Conservation (phyloP, 2,888 invertebrate species). For the Drosophila longiperda region DNA sequence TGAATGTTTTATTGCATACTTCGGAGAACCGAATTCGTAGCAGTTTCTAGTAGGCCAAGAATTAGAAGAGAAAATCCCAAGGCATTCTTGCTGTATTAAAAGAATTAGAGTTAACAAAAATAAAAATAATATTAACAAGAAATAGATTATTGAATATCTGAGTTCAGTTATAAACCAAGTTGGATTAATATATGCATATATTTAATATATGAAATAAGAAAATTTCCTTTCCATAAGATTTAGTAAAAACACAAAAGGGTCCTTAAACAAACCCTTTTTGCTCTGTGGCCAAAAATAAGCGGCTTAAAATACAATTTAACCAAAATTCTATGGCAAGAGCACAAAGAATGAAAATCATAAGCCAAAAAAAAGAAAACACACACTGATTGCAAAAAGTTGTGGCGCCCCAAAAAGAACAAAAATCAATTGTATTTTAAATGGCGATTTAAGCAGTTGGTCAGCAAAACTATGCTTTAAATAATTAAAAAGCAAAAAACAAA, state of each 20-base stretch:
- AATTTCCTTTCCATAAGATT: neutral
- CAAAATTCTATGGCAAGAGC: slow-evolving; percentile 17
- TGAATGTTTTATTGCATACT: too few relatives aligned
- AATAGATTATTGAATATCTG: neutral
- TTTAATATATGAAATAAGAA: neutral
- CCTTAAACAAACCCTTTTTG: slow-evolving; percentile 15
- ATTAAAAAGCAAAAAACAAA: slow-evolving; percentile 59
- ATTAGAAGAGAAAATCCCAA: neutral
- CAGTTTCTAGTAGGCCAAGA: neutral
- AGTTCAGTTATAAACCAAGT: neutral
- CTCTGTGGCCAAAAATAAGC: slow-evolving; percentile 25
- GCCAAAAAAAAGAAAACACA: slow-evolving; percentile 17
- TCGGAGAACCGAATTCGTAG: neutral
- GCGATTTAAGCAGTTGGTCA: slow-evolving; percentile 30
- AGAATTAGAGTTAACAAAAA: neutral
- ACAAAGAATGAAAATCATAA: neutral
- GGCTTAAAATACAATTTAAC: slow-evolving; percentile 46
- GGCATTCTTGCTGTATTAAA: neutral
- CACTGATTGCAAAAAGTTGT: neutral
- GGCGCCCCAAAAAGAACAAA: neutral
- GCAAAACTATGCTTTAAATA: slow-evolving; percentile 52
- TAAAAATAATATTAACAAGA: neutral
- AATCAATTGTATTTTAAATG: slow-evolving; percentile 13
- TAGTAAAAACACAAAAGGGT: slow-evolving; percentile 4
- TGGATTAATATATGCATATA: neutral